A percentile compares a stretch with the other conserved stretches of the same genome.
These are phyloP conservation scores for Mythimna albipuncta DNA, from an alignment of 2,888 invertebrate genomes.

Conservation along the genomic window DNA sequence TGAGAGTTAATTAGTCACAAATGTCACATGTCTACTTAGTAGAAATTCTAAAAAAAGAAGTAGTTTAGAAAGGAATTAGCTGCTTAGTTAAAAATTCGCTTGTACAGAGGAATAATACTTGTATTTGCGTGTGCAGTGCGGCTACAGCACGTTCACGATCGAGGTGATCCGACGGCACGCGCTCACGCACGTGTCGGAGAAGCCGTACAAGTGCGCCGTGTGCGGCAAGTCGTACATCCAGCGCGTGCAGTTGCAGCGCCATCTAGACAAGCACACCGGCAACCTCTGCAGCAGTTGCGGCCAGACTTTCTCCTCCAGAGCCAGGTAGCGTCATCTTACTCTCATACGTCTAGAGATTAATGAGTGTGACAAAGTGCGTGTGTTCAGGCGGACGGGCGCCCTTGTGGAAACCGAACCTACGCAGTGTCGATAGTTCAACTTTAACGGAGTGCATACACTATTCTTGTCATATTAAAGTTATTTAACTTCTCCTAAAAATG, in stretches of 20 bases:
- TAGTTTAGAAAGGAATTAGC: too few relatives aligned
- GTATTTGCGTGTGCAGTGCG: constrained; percentile 90
- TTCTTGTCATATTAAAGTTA: too few relatives aligned
- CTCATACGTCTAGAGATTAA: neutral
- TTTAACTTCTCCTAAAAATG: too few relatives aligned
- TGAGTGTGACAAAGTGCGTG: too few relatives aligned
- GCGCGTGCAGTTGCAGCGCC: constrained; percentile 94
- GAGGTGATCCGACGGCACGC: constrained; percentile 95
- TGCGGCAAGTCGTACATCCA: constrained; percentile 96
- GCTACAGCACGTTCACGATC: constrained; percentile 94
- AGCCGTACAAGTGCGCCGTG: constrained; percentile 90
- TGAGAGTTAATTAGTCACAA: neutral
- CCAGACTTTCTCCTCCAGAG: constrained; percentile 69
- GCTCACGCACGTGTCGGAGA: constrained; percentile 91
- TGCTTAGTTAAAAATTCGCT: neutral
- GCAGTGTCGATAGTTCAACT: too few relatives aligned
- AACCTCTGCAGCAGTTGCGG: constrained; percentile 90
- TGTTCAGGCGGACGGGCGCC: too few relatives aligned
- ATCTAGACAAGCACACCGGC: constrained; percentile 94
- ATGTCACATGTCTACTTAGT: neutral
- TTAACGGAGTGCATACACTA: too few relatives aligned
- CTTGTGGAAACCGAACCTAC: too few relatives aligned
- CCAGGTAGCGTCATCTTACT: constrained; percentile 62
- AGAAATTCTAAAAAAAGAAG: neutral
- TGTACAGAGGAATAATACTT: neutral